Evolutionary conservation across 2,888 invertebrate genomes (phyloP).

Genomic region (Parochlus steinenii): DNA sequence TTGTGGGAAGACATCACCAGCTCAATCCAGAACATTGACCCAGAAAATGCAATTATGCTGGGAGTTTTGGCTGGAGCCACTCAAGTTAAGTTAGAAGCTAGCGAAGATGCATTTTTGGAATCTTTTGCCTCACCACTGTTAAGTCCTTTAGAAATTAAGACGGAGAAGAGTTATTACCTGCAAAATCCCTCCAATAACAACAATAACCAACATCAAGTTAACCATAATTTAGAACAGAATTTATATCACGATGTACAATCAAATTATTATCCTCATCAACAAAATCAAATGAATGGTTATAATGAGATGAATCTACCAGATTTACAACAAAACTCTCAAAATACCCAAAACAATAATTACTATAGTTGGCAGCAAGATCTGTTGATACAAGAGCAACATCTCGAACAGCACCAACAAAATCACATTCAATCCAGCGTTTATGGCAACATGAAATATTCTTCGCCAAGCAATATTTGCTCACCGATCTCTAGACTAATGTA

Average conservation of each 20-base stretch:
- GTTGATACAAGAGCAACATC: too few relatives aligned
- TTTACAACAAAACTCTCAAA: too few relatives aligned
- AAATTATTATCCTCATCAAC: conserved; percentile 16
- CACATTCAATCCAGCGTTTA: too few relatives aligned
- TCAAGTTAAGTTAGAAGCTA: conserved; percentile 62
- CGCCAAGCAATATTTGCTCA: conserved; percentile 14
- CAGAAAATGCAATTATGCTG: conserved; percentile 77
- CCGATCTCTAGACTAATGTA: conserved; percentile 48
- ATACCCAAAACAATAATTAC: conserved; percentile 14
- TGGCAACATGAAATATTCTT: conserved; percentile 14
- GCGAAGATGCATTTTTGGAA: conserved; percentile 43
- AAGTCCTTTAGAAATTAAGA: conserved; percentile 66
- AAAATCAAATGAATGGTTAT: conserved; percentile 17
- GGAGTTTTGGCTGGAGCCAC: conserved; percentile 33
- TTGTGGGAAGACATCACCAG: conserved; percentile 86
- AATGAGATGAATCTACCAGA: too few relatives aligned
- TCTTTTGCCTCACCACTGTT: conserved; percentile 51
- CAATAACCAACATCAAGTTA: conserved; percentile 17
- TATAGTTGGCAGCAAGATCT: conserved; percentile 16
- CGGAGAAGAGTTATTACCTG: conserved; percentile 41
- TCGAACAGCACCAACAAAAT: too few relatives aligned
- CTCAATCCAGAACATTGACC: conserved; percentile 78
- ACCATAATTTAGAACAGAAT: conserved; percentile 18
- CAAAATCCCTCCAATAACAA: conserved; percentile 23
- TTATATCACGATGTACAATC: conserved; percentile 18